These are phyloP conservation scores for Muschampia plurimacula DNA, from an alignment of 2,888 invertebrate genomes.

Conservation along the genomic window DNA sequence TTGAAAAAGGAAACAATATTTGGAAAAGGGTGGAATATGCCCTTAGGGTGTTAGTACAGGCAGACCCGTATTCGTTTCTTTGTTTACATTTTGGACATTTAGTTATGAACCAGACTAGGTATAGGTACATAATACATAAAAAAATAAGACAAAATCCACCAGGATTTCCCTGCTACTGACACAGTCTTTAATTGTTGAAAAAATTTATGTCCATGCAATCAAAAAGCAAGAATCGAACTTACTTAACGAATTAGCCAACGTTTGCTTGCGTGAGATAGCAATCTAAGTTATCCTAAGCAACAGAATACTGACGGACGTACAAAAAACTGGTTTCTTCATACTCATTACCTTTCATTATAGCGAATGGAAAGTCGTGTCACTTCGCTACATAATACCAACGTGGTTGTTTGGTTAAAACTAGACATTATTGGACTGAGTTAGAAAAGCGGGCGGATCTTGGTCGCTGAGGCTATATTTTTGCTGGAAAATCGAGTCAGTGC, in stretches of 20 bases:
- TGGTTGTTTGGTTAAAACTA: conserved; percentile 15
- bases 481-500: neutral
- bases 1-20: too few relatives aligned
- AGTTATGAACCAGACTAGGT: too few relatives aligned
- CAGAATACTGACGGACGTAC: conserved; percentile 44
- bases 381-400: conserved; percentile 20
- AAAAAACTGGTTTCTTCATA: conserved; percentile 53
- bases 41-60: too few relatives aligned
- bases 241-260: conserved; percentile 36
- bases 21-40: too few relatives aligned
- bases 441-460: neutral
- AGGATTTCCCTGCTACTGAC: too few relatives aligned
- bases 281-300: conserved; percentile 49
- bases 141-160: too few relatives aligned
- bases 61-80: too few relatives aligned
- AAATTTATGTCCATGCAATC: neutral
- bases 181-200: neutral
- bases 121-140: too few relatives aligned
- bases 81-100: too few relatives aligned
- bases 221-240: conserved; percentile 35
- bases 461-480: neutral
- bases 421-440: conserved; percentile 20
- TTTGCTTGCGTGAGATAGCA: conserved; percentile 52
- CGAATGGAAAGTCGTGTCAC: conserved; percentile 40
- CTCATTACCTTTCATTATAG: conserved; percentile 49